Evolutionary conservation across 2,888 invertebrate species (phyloP), one percentile per base, ranked within the genome.

Genomic region (Allygus modestus): DNA sequence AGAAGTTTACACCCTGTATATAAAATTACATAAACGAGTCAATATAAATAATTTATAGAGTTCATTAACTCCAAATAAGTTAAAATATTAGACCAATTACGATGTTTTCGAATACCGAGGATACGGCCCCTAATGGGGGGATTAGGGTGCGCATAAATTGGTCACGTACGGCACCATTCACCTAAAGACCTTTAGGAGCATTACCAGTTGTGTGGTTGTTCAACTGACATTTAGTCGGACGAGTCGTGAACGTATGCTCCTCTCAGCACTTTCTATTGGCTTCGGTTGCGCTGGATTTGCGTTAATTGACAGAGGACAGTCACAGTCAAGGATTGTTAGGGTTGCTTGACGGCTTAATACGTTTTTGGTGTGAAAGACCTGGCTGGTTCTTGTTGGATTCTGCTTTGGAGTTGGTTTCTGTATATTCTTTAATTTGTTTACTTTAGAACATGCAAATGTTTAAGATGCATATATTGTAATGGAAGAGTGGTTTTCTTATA

Each of bases 231-330:
- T 79, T 79, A 58, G 58, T n/a, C 20, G 43, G 41, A 51, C 51
- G n/a, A 79, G 79, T 79, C 79, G 58, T 79, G 79, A 79, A 79
- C 79, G 33, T 79, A 46, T 46, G 46, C 28, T 46, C 46, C 33
- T 79, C 37, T 23, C 58, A 23, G 26, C 73, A n/a, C 73, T 73
- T 73, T 73, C 73, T 41, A 73, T 43, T 73, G 37, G 41, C 43
- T 41, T 2, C 73, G 31, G 65, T 65, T 31, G 65, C 73, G 43
- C 43, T 73, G 43, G 41, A 73, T 73, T 73, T 41, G 23, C 73
- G 43, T 73, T 73, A 43, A 73, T 73, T 73, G 73, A 73, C 73
- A 23, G 23, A 26, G 15, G 31, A 58, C 58, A 26, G 58, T 23
- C 58, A 58, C 58, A 58, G 58, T 58, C 20, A 58, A 26, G 58